These are phyloP conservation scores for Pithys albifrons DNA, from an alignment of 2,113 vertebrate genomes.

Conservation along the genomic window DNA sequence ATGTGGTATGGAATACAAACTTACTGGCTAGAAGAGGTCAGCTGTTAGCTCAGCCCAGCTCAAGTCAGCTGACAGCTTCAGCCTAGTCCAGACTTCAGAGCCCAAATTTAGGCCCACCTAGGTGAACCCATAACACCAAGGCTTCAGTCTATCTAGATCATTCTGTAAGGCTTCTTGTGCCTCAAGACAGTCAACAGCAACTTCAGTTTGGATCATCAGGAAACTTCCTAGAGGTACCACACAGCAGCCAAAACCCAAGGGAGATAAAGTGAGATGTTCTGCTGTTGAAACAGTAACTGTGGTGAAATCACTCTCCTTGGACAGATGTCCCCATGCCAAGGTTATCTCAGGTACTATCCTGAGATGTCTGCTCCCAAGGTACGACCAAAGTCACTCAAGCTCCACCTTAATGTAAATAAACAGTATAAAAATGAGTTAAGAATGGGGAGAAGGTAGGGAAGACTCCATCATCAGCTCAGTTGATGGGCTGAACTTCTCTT, in stretches of 20 bases:
- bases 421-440: background rate
- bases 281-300: background rate
- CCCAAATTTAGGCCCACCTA: too few species aligned
- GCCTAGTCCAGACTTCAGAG: too few species aligned
- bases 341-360: background rate
- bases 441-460: background rate
- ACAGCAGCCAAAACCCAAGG: background rate
- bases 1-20: too few species aligned
- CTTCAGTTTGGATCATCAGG: background rate
- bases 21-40: too few species aligned
- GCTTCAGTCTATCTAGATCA: too few species aligned
- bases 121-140: too few species aligned
- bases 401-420: background rate
- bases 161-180: background rate
- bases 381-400: background rate
- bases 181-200: background rate
- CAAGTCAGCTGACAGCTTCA: too few species aligned
- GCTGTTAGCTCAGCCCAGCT: too few species aligned
- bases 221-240: background rate
- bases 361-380: background rate
- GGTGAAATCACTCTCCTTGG: background rate
- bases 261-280: background rate
- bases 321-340: background rate
- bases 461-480: accelerated
- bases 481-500: background rate